phyloP scores from a whole-genome alignment of 2,113 vertebrate species.

The Bos javanicus region DNA sequence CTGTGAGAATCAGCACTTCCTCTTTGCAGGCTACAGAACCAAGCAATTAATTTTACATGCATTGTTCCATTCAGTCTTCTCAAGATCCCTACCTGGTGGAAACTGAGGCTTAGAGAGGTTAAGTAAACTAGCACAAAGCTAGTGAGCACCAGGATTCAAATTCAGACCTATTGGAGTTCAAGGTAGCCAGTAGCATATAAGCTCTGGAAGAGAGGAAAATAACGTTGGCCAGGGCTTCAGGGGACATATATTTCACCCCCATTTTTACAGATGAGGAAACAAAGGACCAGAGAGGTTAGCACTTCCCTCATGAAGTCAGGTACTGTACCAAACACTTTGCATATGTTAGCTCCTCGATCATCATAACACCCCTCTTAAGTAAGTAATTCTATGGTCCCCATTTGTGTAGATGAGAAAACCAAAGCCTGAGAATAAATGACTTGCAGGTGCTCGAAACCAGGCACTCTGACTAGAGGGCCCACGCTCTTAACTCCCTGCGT shows the following conservation, averaged over 20 bases:
- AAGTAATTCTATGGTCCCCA: neutral
- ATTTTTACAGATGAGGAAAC: slow-evolving; percentile 6
- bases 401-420: slow-evolving; percentile 11
- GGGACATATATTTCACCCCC: neutral
- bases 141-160: slow-evolving; percentile 1
- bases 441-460: neutral
- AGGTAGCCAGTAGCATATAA: neutral
- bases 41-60: neutral
- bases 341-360: neutral
- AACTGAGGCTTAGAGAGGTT: neutral
- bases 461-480: neutral
- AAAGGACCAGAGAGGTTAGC: neutral
- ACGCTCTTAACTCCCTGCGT: neutral
- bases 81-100: neutral
- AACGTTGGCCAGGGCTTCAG: neutral
- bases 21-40: neutral
- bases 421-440: neutral
- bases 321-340: neutral
- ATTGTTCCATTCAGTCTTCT: neutral
- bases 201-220: neutral
- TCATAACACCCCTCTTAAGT: neutral
- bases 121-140: neutral
- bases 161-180: neutral
- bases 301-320: neutral
- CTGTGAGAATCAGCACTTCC: neutral